Percentiles rank a stretch among this genome's conserved stretches.
phyloP scores from a whole-genome alignment of 2,113 vertebrate species.

The Addax nasomaculatus region DNA sequence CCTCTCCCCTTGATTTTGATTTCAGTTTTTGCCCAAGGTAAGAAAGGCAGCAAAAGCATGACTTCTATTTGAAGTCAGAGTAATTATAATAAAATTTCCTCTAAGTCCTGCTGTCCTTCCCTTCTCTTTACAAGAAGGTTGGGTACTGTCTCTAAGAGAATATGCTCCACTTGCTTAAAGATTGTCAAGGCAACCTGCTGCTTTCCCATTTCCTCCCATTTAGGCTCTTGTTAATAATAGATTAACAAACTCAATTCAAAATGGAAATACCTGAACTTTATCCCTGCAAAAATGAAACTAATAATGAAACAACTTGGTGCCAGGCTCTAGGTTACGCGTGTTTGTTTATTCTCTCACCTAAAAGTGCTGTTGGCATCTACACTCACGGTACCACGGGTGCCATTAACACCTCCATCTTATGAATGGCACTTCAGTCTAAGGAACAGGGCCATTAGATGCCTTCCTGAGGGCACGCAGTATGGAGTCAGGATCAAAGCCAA shows the following conservation, averaged over 20 bases:
- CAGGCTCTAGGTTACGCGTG: neutral
- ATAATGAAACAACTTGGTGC: neutral
- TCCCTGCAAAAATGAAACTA: neutral
- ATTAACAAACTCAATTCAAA: neutral
- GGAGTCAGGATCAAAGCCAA: neutral
- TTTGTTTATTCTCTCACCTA: neutral
- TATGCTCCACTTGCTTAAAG: neutral
- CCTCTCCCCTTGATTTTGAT: neutral
- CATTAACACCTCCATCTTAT: neutral
- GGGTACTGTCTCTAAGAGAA: neutral
- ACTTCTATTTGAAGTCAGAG: neutral
- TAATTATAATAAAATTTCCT: neutral
- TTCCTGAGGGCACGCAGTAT: neutral
- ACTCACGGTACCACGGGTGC: neutral
- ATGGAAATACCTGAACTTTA: neutral
- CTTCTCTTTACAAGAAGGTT: neutral
- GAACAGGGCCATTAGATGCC: neutral
- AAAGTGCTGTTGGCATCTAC: neutral
- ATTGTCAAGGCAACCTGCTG: neutral
- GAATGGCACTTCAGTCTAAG: neutral
- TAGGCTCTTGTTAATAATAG: neutral
- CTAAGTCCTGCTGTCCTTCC: neutral
- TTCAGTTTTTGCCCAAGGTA: neutral
- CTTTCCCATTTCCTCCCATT: neutral
- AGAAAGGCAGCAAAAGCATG: neutral